Evolutionary conservation across 2,113 vertebrate genomes (phyloP).

Genomic region (Microtus pennsylvanicus): DNA sequence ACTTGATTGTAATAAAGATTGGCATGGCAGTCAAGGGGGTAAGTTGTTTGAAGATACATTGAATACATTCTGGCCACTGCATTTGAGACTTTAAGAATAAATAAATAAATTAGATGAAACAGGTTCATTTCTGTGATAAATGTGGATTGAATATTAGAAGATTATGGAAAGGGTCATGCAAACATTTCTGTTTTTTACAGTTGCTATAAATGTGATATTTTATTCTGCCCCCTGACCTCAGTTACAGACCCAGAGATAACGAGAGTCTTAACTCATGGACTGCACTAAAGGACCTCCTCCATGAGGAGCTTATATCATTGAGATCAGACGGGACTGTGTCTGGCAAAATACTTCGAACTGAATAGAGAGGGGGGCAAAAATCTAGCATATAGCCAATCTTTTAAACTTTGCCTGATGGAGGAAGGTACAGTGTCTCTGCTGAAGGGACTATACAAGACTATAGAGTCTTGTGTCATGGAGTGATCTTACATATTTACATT

Average conservation of each 20-base stretch:
- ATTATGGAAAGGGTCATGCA: slow-evolving; percentile 98
- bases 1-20: not conserved
- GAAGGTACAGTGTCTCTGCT: slow-evolving; percentile 72
- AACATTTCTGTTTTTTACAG: slow-evolving; percentile 89
- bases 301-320: slow-evolving; percentile 94
- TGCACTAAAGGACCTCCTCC: slow-evolving; percentile 94
- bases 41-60: not conserved
- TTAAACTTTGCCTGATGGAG: slow-evolving; percentile 79
- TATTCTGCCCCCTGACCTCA: slow-evolving; percentile 77
- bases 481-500: slow-evolving; percentile 84
- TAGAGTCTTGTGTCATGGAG: slow-evolving; percentile 82
- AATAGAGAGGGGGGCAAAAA: slow-evolving; percentile 70
- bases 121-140: slow-evolving; percentile 97
- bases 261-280: slow-evolving; percentile 95
- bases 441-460: slow-evolving; percentile 80
- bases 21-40: not conserved
- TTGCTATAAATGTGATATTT: slow-evolving; percentile 96
- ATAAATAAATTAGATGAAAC: slow-evolving; percentile 95
- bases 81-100: slow-evolving; percentile 78
- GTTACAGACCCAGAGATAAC: slow-evolving; percentile 95
- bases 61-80: not conserved
- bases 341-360: slow-evolving; percentile 86
- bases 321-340: slow-evolving; percentile 94
- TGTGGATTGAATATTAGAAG: slow-evolving; percentile 94
- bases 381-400: slow-evolving; percentile 81